phyloP scores from a whole-genome alignment of 2,113 vertebrate species.

The Tringa solitaria region DNA sequence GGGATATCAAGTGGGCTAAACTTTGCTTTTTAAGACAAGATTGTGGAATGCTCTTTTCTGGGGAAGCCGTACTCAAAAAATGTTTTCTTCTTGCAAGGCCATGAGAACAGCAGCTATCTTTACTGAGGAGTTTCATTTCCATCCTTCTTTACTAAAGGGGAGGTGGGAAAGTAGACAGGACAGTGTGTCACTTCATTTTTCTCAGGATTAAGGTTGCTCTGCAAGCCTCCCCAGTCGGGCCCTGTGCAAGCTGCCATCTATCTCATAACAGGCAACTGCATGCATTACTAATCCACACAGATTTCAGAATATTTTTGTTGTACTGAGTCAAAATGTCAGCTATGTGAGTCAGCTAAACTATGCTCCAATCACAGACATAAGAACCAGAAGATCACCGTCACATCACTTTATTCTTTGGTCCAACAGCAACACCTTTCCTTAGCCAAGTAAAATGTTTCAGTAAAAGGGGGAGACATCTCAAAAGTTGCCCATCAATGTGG shows the following conservation, averaged over 20 bases:
- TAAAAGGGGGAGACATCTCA: not conserved
- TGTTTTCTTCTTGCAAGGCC: not conserved
- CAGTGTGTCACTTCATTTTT: not conserved
- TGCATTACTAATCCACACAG: slow-evolving; percentile 29
- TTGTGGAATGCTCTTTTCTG: not conserved
- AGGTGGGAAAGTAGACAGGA: not conserved
- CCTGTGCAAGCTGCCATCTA: not conserved
- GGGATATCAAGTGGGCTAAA: not conserved
- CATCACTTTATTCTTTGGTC: not conserved
- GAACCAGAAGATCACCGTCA: not conserved
- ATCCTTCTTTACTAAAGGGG: not conserved
- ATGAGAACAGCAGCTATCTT: not conserved
- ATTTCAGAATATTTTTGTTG: slow-evolving; percentile 53
- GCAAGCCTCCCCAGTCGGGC: not conserved
- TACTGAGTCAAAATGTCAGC: slow-evolving; percentile 37
- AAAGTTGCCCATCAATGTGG: not conserved
- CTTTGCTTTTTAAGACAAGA: not conserved
- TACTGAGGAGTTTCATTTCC: not conserved
- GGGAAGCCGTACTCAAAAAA: not conserved
- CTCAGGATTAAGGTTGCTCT: not conserved
- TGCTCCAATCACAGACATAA: not conserved
- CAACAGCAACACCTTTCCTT: slow-evolving; percentile 32
- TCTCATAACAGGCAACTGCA: not conserved
- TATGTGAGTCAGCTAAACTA: slow-evolving; percentile 52
- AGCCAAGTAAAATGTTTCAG: not conserved